Conservation (phyloP, 2,797 vertebrate species). For the Acanthurus lineatus region DNA sequence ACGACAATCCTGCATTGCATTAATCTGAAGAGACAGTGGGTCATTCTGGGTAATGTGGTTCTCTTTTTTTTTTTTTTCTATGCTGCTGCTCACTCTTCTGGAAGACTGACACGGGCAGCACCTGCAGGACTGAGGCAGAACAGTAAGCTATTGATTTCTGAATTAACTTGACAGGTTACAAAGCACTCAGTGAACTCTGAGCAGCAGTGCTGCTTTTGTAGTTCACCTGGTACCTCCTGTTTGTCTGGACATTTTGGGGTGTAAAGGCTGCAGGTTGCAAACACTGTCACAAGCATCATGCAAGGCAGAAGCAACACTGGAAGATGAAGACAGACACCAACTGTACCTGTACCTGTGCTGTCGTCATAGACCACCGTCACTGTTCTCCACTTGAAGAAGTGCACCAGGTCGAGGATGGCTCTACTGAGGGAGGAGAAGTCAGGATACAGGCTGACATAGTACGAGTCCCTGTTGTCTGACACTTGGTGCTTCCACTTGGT, state of each 20-base stretch:
- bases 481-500: conserved; percentile 99
- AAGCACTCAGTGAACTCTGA: conserved; percentile 73
- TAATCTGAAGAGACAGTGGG: conserved; percentile 79
- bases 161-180: conserved; percentile 83
- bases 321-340: conserved; percentile 60
- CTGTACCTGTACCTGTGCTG: conserved; percentile 94
- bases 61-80: conserved; percentile 20
- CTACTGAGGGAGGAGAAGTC: conserved; percentile 98
- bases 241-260: conserved; percentile 38
- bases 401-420: conserved; percentile 98
- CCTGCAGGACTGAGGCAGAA: conserved; percentile 79
- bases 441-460: conserved; percentile 98
- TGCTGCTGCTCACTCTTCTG: conserved; percentile 74
- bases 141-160: conserved; percentile 84
- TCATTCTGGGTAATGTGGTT: conserved; percentile 79
- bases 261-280: conserved; percentile 27
- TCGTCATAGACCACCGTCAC: conserved; percentile 99
- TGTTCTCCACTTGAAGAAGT: conserved; percentile 99
- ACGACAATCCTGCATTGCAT: conserved; percentile 72
- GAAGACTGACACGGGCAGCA: conserved; percentile 78
- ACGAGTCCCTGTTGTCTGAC: conserved; percentile 98
- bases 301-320: background rate
- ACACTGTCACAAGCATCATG: conserved; percentile 20
- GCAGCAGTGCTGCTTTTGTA: conserved; percentile 55
- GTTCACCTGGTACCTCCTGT: conserved; percentile 47